Base-by-base conservation (phyloP, 64 coral and sea anemone species). In the Porites lutea region DNA sequence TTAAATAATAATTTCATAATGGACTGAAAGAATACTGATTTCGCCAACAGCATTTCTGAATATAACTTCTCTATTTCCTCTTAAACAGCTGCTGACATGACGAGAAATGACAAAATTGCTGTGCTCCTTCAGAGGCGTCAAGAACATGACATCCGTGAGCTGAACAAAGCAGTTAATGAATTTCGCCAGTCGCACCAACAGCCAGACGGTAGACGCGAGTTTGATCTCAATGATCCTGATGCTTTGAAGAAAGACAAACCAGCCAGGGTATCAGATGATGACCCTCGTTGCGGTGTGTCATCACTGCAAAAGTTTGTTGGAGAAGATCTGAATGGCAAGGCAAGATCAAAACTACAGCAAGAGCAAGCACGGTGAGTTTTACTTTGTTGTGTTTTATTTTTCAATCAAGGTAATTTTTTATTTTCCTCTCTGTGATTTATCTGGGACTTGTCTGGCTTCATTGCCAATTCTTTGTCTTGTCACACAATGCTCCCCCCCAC, bases 161-260 rank as follows among this genome's bases (percentile, higher is more conserved):
- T 99, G 48, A 96, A 99, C 57, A 99, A 99, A 81, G 83, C 91
- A 55, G 75, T 96, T 21, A 94, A 96, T 76, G 93, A 95, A 12
- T 99, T 96, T 59, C 91, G 97, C 16, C 82, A 90, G 46, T 86
- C 91, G 4, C 88, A 96, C 55, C 97, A 99, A 43, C 88, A 90
- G 64, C 83, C 94, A 89, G 91, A 96, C 46, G 86, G 79, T 68
- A 69, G 91, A 22, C 85, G 92, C 47, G 97, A 99, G 49, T 99
- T 92, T 92, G 97, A 99, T 74, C 81, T 99, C 58, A 99, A 99
- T 94, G 97, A 99, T 65, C 97, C 97, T 74, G 97, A 99, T 81
- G 74, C 71, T 62, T 60, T 99, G 59, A 99, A 96, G 74, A 99
- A 99, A 78, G 97, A 99, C 58, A 99, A 99, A 82, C 97, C 97